A percentile compares a stretch with the other conserved stretches of the same genome.
Evolutionary conservation across 2,888 invertebrate species (phyloP).

Genomic region (Octonoba sinensis): DNA sequence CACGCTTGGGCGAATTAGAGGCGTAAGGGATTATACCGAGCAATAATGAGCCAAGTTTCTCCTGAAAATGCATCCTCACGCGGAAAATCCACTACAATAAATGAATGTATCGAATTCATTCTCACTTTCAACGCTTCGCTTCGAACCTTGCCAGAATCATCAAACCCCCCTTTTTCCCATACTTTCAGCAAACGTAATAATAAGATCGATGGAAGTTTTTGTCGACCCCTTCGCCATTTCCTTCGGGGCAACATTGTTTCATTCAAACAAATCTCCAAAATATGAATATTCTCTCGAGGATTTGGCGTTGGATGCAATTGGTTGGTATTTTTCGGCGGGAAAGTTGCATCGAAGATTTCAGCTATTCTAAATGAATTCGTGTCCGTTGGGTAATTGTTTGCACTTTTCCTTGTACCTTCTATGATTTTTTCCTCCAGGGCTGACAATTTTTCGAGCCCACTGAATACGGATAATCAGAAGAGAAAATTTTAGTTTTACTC

Average conservation of each 20-base stretch:
- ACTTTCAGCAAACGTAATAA: constrained; percentile 42
- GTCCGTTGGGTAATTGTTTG: too few species aligned
- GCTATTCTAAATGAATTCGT: too few species aligned
- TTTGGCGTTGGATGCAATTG: too few species aligned
- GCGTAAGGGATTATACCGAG: constrained; percentile 43
- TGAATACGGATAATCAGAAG: too few species aligned
- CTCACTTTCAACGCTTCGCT: constrained; percentile 14
- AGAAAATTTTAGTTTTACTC: too few species aligned
- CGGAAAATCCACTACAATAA: constrained; percentile 27
- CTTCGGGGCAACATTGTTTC: constrained; percentile 12
- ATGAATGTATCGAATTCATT: constrained; percentile 46
- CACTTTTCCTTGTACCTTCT: too few species aligned
- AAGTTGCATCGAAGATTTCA: too few species aligned
- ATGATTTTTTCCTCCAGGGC: too few species aligned
- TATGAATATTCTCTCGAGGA: too few species aligned
- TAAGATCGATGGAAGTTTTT: constrained; percentile 37
- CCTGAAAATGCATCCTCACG: background rate
- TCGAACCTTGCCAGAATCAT: constrained; percentile 30
- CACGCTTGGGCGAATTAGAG: constrained; percentile 46
- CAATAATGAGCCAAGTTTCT: constrained; percentile 39
- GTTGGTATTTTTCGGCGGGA: too few species aligned
- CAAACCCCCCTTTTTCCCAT: background rate
- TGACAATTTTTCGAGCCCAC: too few species aligned
- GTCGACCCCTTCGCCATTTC: background rate
- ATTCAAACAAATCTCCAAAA: too few species aligned